phyloP scores from a whole-genome alignment of 2,797 vertebrate genomes.

The Ambastaia sidthimunki region DNA sequence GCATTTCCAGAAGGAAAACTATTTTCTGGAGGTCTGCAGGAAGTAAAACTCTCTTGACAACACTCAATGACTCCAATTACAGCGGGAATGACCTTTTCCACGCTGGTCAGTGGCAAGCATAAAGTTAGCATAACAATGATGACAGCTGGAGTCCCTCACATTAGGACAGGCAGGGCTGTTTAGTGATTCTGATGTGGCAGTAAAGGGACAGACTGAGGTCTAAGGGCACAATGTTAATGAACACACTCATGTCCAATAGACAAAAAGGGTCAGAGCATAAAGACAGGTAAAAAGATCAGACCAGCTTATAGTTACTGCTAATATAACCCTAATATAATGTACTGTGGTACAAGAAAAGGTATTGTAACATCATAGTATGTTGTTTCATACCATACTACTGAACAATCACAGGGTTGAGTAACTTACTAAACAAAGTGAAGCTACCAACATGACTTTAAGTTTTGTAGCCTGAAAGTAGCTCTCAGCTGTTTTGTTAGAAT shows the following conservation, averaged over 20 bases:
- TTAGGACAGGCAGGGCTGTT: slow-evolving; percentile 16
- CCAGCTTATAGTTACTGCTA: background rate
- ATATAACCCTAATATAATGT: background rate
- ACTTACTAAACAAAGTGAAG: background rate
- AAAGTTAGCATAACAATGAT: slow-evolving; percentile 51
- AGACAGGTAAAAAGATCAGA: background rate
- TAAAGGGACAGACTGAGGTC: background rate
- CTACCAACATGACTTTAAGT: background rate
- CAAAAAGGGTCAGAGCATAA: slow-evolving; percentile 10
- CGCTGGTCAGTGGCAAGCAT: slow-evolving; percentile 27
- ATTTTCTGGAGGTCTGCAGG: slow-evolving; percentile 33
- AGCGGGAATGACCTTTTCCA: slow-evolving; percentile 29
- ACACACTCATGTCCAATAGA: slow-evolving; percentile 9
- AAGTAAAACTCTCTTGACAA: slow-evolving; percentile 20
- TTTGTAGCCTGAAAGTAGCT: background rate
- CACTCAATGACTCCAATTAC: slow-evolving; percentile 28
- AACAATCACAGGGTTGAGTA: background rate
- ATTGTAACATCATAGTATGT: background rate
- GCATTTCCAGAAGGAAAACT: background rate
- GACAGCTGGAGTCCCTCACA: slow-evolving; percentile 23
- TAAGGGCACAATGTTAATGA: background rate
- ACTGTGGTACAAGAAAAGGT: background rate
- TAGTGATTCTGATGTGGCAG: slow-evolving; percentile 27
- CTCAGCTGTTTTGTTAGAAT: background rate
- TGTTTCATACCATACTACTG: background rate